phyloP scores from a whole-genome alignment of 2,113 vertebrate genomes.

The Chitala chitala region DNA sequence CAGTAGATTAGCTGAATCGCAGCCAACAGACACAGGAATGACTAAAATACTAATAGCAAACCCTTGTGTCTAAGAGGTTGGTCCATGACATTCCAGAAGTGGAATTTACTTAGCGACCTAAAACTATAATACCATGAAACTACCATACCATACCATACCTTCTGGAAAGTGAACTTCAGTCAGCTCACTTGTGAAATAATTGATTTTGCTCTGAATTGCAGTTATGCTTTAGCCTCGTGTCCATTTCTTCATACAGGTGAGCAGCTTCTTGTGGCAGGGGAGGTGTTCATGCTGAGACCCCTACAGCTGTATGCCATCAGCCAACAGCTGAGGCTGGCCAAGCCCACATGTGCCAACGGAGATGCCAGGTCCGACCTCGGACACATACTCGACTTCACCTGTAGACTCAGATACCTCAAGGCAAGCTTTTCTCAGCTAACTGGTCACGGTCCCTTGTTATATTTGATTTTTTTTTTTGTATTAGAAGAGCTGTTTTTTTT shows the following conservation, averaged over 20 bases:
- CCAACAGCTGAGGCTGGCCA: conserved; percentile 81
- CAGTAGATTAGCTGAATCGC: no score
- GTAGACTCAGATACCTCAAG: conserved; percentile 92
- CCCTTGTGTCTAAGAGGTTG: no score
- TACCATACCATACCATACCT: no score
- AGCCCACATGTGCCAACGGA: conserved; percentile 82
- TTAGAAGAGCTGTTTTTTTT: not conserved
- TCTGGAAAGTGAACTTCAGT: no score
- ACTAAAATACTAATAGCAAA: no score
- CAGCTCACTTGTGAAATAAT: no score
- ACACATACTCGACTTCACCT: conserved; percentile 95
- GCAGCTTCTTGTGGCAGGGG: conserved; percentile 79
- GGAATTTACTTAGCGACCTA: no score
- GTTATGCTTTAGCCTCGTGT: not conserved
- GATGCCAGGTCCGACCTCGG: conserved; percentile 92
- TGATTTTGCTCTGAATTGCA: no score
- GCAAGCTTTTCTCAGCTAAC: conserved; percentile 49
- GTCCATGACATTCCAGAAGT: no score
- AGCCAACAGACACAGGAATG: no score
- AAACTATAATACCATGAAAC: no score
- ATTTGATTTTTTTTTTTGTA: not conserved
- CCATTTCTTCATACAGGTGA: conserved; percentile 70
- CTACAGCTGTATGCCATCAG: conserved; percentile 86
- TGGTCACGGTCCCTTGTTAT: not conserved
- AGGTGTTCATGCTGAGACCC: conserved; percentile 83